phyloP scores from a whole-genome alignment of 2,113 vertebrate genomes.

The Puffinus mauretanicus region DNA sequence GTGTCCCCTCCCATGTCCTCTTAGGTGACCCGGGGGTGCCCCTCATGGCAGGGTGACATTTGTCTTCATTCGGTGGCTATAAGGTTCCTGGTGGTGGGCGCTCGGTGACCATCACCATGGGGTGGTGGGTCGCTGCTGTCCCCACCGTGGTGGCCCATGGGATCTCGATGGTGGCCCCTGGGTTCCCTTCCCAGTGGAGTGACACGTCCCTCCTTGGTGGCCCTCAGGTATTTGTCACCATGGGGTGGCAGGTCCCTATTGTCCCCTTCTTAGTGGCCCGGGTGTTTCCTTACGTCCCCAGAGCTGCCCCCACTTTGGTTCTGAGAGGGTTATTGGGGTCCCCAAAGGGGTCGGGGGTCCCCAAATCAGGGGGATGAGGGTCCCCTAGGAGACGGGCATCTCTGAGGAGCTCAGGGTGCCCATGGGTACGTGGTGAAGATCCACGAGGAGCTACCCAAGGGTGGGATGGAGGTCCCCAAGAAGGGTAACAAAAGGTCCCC shows the following conservation, averaged over 20 bases:
- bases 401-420: background rate
- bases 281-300: background rate
- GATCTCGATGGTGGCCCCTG: no score
- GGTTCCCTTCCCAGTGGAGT: no score
- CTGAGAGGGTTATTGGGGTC: background rate
- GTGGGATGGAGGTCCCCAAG: background rate
- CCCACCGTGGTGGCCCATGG: no score
- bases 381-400: no score
- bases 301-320: background rate
- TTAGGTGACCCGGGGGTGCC: background rate
- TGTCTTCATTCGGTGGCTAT: background rate
- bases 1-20: no score
- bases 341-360: background rate
- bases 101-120: no score
- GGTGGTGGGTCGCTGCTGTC: background rate
- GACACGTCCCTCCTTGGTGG: background rate
- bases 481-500: no score
- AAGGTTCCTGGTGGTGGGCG: background rate
- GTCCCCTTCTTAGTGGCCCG: no score
- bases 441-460: accelerated
- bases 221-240: background rate
- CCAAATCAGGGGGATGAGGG: accelerated
- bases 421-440: background rate
- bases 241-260: background rate
- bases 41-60: background rate